Evolutionary conservation across 2,888 invertebrate genomes (phyloP), one percentile per base, ranked within the genome.

Genomic region (Drosophila neutralis): DNA sequence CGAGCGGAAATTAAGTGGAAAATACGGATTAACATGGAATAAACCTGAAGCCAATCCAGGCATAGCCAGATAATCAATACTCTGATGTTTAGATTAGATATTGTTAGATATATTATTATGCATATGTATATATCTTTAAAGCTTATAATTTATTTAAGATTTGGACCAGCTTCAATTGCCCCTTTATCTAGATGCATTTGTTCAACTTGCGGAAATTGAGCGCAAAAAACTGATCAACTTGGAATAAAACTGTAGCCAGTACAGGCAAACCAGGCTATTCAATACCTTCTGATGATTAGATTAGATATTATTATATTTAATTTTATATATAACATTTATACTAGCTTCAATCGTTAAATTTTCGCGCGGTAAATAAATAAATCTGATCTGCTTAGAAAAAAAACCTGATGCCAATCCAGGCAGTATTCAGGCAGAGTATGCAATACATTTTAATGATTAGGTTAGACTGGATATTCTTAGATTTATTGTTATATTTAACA

Each of bases 41-140:
- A 24, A 24, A 15, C 4, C 15, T 45, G 15, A 15, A 7, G 1
- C 13, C 7, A 21, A 21, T 21, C 7, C 21, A 21, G 4, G 21
- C 21, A 13, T 15, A 15, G 13, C 13, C 7, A 4, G 7, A 1
- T 24, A 21, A 2, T 15, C 21, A 13, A 21, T 13, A 45, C 21
- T 45, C 21, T 21, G n/a, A 1, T n/a, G 8, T 10, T n/a, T 40
- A 40, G 4, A 6, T 36, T 2, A 6, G 6, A 40, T n/a, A 40
- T n/a, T 40, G 10, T n/a, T 2, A 2, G n/a, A 40, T n/a, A 0
- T 1, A 10, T 4, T 40, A 1, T n/a, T 5, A n/a, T 2, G 21
- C 21, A 21, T 21, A 21, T 21, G 21, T 21, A 21, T 31, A 10
- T 8, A 31, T 31, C 8, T 10, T 31, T 31, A 31, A 10, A 31